Evolutionary conservation across 1,140 invertebrate genomes (phyloP).

Genomic region (Laupala kohalensis): DNA sequence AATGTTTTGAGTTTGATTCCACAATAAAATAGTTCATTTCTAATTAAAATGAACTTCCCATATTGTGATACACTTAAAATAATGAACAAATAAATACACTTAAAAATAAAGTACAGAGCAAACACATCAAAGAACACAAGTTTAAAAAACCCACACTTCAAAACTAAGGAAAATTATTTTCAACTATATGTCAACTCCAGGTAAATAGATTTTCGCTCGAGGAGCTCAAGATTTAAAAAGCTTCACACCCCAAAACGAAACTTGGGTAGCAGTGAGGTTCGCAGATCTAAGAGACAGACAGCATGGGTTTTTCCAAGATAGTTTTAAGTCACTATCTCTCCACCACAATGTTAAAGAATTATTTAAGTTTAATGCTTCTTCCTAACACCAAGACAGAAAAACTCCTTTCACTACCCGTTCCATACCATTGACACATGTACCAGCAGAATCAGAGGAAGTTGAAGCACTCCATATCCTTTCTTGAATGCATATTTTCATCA

Average conservation of each 20-base stretch:
- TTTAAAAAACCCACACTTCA: too few species aligned
- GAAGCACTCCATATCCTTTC: neutral
- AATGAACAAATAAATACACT: too few species aligned
- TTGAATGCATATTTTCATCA: conserved; percentile 8
- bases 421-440: neutral
- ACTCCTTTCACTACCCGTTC: neutral
- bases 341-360: conserved; percentile 10
- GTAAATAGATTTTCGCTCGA: neutral
- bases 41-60: too few species aligned
- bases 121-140: too few species aligned
- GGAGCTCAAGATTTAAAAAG: conserved; percentile 9
- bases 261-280: conserved; percentile 9
- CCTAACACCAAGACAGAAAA: conserved; percentile 10
- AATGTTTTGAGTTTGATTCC: too few species aligned
- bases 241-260: conserved; percentile 6
- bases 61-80: too few species aligned
- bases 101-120: too few species aligned
- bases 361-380: conserved; percentile 7
- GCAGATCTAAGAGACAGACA: conserved; percentile 6
- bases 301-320: conserved; percentile 11
- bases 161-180: too few species aligned
- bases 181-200: too few species aligned
- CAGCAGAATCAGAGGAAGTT: neutral
- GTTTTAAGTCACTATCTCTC: conserved; percentile 5
- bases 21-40: too few species aligned